phyloP scores from a whole-genome alignment of 2,797 vertebrate genomes.

The Bovichtus diacanthus region DNA sequence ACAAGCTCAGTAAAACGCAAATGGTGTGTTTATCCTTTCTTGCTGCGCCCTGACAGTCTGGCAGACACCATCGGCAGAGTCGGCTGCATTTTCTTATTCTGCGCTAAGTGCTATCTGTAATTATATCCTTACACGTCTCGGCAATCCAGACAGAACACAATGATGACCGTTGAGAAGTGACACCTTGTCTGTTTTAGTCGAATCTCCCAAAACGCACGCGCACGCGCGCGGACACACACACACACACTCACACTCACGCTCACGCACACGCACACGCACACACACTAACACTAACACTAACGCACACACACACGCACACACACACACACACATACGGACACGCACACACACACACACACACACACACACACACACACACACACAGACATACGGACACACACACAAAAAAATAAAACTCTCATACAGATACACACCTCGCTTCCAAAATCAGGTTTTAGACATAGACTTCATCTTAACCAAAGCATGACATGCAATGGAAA shows the following conservation, averaged over 20 bases:
- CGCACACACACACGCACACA: no score
- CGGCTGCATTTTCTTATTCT: constrained; percentile 23
- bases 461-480: constrained; percentile 22
- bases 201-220: not conserved
- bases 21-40: constrained; percentile 44
- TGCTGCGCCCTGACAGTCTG: constrained; percentile 26
- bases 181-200: constrained; percentile 27
- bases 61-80: constrained; percentile 35
- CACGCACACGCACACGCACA: no score
- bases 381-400: no score
- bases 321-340: no score
- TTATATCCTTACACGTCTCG: constrained; percentile 55
- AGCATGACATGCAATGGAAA: constrained; percentile 23
- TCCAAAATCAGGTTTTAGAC: constrained; percentile 37
- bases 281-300: no score
- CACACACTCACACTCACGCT: no score
- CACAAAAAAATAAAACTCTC: no score
- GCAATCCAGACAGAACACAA: constrained; percentile 25
- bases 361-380: no score
- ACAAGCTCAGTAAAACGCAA: constrained; percentile 58
- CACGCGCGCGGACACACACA: not conserved
- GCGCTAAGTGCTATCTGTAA: constrained; percentile 55
- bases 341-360: no score
- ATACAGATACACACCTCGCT: constrained; percentile 1
- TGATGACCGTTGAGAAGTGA: constrained; percentile 30